Evolutionary conservation across 2,888 invertebrate genomes (phyloP), one percentile per base, ranked within the genome.

Genomic region (Sabatieria punctata): DNA sequence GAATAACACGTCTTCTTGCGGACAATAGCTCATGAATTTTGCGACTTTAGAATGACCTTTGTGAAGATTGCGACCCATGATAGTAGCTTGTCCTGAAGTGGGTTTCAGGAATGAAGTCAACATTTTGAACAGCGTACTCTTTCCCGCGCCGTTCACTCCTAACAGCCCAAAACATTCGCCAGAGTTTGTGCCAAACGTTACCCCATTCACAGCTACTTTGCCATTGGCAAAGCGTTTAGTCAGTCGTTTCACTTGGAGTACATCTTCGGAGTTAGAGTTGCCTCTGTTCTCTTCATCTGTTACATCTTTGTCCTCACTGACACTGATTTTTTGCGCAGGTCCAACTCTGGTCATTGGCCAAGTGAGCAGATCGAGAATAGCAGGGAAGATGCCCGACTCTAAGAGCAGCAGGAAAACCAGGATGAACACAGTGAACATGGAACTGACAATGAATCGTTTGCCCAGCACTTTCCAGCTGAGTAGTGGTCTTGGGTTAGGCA

Each of bases 81-180:
- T 13, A 13, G 8, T 11, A n/a, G 22, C 38, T 21, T 38, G 15
- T 6, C 38, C 38, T 8, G 8, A 11, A 21, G 38, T 19, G 19
- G 38, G 8, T 8, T 8, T 6, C n/a, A 11, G 22, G 22, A 18
- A 38, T 13, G 15, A 13, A 21, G 38, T 38, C 19, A 38, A 21
- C 8, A 38, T 38, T 6, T n/a, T 23, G 23, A 46, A 46, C 36
- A 40, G 15, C 1, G 41, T 46, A 2, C 35, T 24, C 37, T 46
- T 46, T 4, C 46, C 46, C 2, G 85, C 84, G 2, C 85, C 85
- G 63, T 85, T 85, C 54, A 83, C 78, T 0, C 85, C 82, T 40
- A 85, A 68, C 3, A 85, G 69, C 0, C 83, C 84, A 57, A 83
- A 83, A 65, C 84, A 85, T 72, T 78, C 75, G 1, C 74, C 74